Evolutionary conservation across 2,888 invertebrate genomes (phyloP).

Genomic region (Amiota mariae): DNA sequence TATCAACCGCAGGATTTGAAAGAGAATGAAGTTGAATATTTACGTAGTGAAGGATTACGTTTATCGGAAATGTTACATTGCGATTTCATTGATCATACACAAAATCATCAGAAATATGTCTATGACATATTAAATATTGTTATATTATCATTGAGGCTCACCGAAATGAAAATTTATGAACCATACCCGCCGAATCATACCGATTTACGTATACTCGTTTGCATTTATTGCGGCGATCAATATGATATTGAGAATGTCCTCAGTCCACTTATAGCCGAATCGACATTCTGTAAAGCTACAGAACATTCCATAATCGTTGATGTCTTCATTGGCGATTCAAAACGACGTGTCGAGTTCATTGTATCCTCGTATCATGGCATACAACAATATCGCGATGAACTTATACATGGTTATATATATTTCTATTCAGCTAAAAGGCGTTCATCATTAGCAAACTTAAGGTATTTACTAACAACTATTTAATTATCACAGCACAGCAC

Average conservation of each 20-base stretch:
- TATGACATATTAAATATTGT: slow-evolving; percentile 74
- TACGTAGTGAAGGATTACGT: slow-evolving; percentile 92
- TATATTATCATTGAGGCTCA: slow-evolving; percentile 71
- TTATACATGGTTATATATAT: slow-evolving; percentile 95
- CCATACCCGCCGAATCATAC: slow-evolving; percentile 72
- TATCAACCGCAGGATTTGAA: slow-evolving; percentile 88
- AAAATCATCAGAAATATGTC: slow-evolving; percentile 73
- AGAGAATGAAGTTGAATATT: slow-evolving; percentile 87
- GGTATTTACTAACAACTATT: slow-evolving; percentile 80
- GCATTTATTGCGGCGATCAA: slow-evolving; percentile 97
- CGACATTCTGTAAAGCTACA: slow-evolving; percentile 79
- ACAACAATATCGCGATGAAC: slow-evolving; percentile 90
- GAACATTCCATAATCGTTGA: slow-evolving; percentile 92
- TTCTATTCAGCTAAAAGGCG: slow-evolving; percentile 95
- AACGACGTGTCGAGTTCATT: slow-evolving; percentile 90
- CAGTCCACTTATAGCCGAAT: slow-evolving; percentile 87
- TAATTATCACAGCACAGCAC: background rate
- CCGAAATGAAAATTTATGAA: slow-evolving; percentile 72
- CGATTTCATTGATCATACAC: slow-evolving; percentile 73
- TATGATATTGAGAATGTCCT: slow-evolving; percentile 92
- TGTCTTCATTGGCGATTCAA: slow-evolving; percentile 92
- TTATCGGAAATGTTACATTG: slow-evolving; percentile 84
- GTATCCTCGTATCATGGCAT: slow-evolving; percentile 96
- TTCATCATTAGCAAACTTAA: slow-evolving; percentile 93
- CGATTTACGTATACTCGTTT: slow-evolving; percentile 87